Evolutionary conservation across 2,113 vertebrate genomes (phyloP), one percentile per base, ranked within the genome.

Genomic region (Chaetura pelagica): DNA sequence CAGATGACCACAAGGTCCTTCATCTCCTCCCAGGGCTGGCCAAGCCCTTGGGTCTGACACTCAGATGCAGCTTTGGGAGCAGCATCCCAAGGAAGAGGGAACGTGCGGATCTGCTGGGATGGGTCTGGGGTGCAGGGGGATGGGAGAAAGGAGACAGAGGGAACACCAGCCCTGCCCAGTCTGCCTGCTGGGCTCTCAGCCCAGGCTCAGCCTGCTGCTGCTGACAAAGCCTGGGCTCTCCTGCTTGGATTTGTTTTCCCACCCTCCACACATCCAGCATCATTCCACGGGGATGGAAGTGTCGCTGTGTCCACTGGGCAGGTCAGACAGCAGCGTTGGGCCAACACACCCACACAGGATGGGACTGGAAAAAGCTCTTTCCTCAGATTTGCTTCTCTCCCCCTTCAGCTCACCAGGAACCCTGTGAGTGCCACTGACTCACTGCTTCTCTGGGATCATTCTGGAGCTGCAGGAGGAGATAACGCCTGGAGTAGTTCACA

Each of bases 291-390:
- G 21, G 29, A 15, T 34, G 21, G 40, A 20, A 9, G 20, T 54
- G 15, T 35, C 30, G 23, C 1, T 29, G 35, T 0, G 19, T 3
- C 8, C 3, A 3, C 19, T 3, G 15, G 52, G 51, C 19, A 40
- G 15, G 26, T 2, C 5, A 4, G 48, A 12, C 22, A 8, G 29
- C 7, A 0, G 2, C 4, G 29, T 52, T 18, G 4, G 6, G 74
- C 59, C 7, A 44, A 30, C 11, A 30, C 52, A 40, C 20, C 24
- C 38, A 2, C 4, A 2, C 17, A 4, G 58, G 38, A 6, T 9
- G 6, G 22, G 5, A 2, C 64, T 11, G 64, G 57, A 17, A 57
- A 67, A 35, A 32, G 26, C 69, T 44, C 40, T 42, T 16, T 22
- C 13, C 26, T 13, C 1, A 4, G 3, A 10, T 24, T 5, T 38